Evolutionary conservation across 2,797 vertebrate species (phyloP), one percentile per base, ranked within the genome.

Genomic region (Neoniphon sammara): DNA sequence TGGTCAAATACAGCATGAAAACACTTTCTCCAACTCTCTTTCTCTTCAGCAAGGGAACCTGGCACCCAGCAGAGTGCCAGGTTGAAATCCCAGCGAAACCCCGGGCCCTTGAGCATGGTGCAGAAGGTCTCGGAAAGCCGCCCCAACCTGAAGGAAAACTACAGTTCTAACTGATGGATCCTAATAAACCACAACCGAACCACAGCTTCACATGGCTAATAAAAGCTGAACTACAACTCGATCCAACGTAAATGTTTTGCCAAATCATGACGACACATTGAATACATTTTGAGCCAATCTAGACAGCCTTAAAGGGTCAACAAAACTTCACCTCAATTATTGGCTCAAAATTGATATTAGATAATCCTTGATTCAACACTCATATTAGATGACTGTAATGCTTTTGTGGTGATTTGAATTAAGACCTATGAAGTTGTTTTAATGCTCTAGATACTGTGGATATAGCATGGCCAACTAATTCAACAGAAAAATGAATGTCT

Each of bases 121-220:
- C 59, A 80, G 53, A 66, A 71, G 11, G 23, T 23, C 30, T 39
- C 23, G 6, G 49, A 78, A 20, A 42, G 20, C 8, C 18, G 20
- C 21, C 0, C 46, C 47, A 57, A 59, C 61, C 15, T 66, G 55
- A 75, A 49, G 23, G 84, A 88, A 66, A 89, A 91, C 78, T 91
- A 91, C 83, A 92, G 87, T 75, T 57, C 0, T 72, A 90, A 69
- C 78, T 91, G 76, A 91, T 14, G 15, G 27, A 46, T 47, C 12
- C 14, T 27, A 21, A 46, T 2, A 58, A 10, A 39, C 36, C 2
- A 18, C 44, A 47, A 1, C n/a, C n/a, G n/a, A n/a, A n/a, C n/a
- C n/a, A n/a, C n/a, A n/a, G n/a, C 8, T 36, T n/a, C 2, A 1
- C 36, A 31, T 12, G 25, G 6, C 47, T 18, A 25, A 30, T 21